These are phyloP conservation scores for Neoarius graeffei DNA, from an alignment of 2,113 vertebrate species.

Conservation along the genomic window DNA sequence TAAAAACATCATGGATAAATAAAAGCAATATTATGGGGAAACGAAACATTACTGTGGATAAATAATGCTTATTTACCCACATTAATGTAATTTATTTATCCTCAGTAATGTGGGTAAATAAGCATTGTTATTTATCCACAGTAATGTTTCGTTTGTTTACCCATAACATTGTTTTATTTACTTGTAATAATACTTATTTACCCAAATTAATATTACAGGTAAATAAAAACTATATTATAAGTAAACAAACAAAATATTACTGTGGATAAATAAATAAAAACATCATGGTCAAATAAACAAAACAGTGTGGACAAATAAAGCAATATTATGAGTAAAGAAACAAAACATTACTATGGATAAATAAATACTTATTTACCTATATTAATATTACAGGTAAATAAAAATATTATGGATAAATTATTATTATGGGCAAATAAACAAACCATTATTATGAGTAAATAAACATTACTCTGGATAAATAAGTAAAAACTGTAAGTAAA, in stretches of 20 bases:
- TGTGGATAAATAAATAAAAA: background rate
- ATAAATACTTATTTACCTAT: background rate
- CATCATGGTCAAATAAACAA: background rate
- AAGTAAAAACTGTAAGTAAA: background rate
- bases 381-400: too few species aligned
- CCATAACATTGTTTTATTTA: too few species aligned
- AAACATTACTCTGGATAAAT: too few species aligned
- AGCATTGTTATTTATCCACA: background rate
- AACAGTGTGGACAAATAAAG: background rate
- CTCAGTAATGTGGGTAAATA: too few species aligned
- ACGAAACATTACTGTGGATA: background rate
- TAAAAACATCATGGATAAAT: background rate
- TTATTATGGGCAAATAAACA: background rate
- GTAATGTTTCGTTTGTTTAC: background rate
- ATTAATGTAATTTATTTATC: too few species aligned
- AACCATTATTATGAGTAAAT: background rate
- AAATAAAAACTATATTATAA: too few species aligned
- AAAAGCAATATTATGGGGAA: too few species aligned
- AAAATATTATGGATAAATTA: background rate
- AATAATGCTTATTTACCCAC: too few species aligned
- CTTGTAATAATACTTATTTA: too few species aligned
- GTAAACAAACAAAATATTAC: background rate
- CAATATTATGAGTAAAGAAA: background rate
- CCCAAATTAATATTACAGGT: too few species aligned
- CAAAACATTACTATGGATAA: background rate